These are phyloP conservation scores for Aptenodytes patagonicus DNA, from an alignment of 2,113 vertebrate species.

Conservation along the genomic window DNA sequence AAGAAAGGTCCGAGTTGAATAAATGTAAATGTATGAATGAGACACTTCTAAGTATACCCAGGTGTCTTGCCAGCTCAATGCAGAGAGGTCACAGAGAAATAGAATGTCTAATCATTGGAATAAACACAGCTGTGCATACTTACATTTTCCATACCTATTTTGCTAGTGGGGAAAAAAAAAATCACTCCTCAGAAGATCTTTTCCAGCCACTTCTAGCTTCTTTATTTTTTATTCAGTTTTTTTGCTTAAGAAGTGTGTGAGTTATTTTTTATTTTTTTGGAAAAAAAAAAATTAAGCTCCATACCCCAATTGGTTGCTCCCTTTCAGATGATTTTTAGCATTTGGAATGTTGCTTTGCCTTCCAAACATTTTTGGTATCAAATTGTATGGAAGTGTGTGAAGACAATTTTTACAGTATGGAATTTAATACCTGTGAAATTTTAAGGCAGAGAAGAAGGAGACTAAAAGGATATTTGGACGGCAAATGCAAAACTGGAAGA, in stretches of 20 bases:
- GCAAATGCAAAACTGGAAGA: neutral
- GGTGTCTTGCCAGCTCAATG: slow-evolving; percentile 65
- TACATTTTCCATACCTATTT: slow-evolving; percentile 62
- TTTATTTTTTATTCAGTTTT: neutral
- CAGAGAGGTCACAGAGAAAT: slow-evolving; percentile 65
- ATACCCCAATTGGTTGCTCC: neutral
- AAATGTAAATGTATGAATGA: slow-evolving; percentile 61
- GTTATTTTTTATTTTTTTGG: neutral
- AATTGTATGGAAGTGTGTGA: neutral
- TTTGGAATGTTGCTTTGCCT: neutral
- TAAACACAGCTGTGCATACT: slow-evolving; percentile 73
- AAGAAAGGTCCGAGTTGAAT: slow-evolving; percentile 46
- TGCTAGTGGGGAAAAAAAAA: slow-evolving; percentile 36
- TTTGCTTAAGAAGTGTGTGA: neutral
- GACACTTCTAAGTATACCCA: slow-evolving; percentile 65
- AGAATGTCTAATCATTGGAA: slow-evolving; percentile 70
- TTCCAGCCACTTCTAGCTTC: slow-evolving; percentile 27
- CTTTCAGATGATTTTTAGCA: neutral
- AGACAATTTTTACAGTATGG: neutral
- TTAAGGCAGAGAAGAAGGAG: neutral
- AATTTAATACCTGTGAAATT: slow-evolving; percentile 8
- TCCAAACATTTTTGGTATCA: neutral
- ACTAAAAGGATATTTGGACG: slow-evolving; percentile 12
- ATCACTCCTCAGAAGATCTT: slow-evolving; percentile 30
- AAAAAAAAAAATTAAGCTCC: neutral